Base-by-base conservation (phyloP, 2,113 vertebrate species). In the Embiotoca jacksoni region DNA sequence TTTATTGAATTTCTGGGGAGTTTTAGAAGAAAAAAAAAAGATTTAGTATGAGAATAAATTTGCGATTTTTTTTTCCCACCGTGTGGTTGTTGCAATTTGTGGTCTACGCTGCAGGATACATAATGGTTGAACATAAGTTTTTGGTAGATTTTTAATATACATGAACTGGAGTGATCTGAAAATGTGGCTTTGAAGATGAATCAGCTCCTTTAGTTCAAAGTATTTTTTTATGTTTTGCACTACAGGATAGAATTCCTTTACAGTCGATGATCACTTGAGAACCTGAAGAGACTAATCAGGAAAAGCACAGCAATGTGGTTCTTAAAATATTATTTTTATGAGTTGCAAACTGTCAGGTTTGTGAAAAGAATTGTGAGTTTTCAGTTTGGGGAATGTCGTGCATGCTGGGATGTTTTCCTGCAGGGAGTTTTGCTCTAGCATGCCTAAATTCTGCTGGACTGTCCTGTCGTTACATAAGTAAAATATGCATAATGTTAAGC, bases 111-210 rank as follows among this genome's bases (percentile, higher is more conserved):
- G 36, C 35, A 46, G 16, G 62, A 77, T n/a, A 77, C 6, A 3
- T 33, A 54, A 62, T 31, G 3, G 23, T 1, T 55, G 23, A 30
- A 49, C 7, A 52, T 14, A 60, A 33, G 13, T 39, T 52, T 23
- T 4, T 30, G 8, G 14, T 54, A 33, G 37, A 33, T 52, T 65
- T 62, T 55, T 32, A 62, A 50, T 13, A 15, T 31, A 46, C n/a
- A 64, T 50, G 33, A 72, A 36, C 16, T 62, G 44, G 6, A 56
- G 41, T 39, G 47, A 70, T 67, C 14, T 62, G 5, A 69, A 57
- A 68, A 74, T 16, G 36, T 10, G n/a, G 9, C 61, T 72, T 72
- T 84, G 56, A 76, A 80, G 50, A 67, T 62, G 44, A 30, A 72
- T 57, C 31, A 41, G 3, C 33, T 59, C 32, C 16, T 41, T 66